Evolutionary conservation across 2,888 invertebrate genomes (phyloP).

Genomic region (Endotricha flammealis): DNA sequence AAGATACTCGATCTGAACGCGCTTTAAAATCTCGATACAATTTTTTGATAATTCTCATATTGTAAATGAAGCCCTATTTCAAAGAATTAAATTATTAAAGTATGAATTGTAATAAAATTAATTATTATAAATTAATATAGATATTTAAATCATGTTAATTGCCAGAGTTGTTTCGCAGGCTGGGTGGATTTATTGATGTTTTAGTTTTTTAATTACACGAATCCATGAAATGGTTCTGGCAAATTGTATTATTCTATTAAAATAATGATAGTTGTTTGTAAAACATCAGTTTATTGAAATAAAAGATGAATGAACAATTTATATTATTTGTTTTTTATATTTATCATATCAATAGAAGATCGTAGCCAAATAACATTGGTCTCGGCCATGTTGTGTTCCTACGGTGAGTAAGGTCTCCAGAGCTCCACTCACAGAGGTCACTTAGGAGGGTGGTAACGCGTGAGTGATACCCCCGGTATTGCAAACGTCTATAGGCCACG

Average conservation of each 20-base stretch:
- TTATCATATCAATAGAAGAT: no score
- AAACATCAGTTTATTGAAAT: conserved; percentile 28
- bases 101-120: conserved; percentile 9
- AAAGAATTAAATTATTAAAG: conserved; percentile 15
- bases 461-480: no score
- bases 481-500: no score
- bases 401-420: no score
- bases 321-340: conserved; percentile 22
- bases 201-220: conserved; percentile 19
- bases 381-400: no score
- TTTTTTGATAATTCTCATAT: conserved; percentile 10
- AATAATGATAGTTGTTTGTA: conserved; percentile 19
- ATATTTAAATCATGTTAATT: conserved; percentile 28
- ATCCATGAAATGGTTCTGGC: conserved; percentile 55
- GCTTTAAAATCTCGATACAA: neutral
- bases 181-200: conserved; percentile 51
- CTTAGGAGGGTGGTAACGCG: no score
- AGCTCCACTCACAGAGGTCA: no score
- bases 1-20: no score
- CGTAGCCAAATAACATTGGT: no score
- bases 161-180: conserved; percentile 56
- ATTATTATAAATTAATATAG: conserved; percentile 17
- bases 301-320: conserved; percentile 27
- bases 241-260: conserved; percentile 21
- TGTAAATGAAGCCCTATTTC: conserved; percentile 24